phyloP scores from a whole-genome alignment of 2,888 invertebrate genomes.

The Panzeria rudis region DNA sequence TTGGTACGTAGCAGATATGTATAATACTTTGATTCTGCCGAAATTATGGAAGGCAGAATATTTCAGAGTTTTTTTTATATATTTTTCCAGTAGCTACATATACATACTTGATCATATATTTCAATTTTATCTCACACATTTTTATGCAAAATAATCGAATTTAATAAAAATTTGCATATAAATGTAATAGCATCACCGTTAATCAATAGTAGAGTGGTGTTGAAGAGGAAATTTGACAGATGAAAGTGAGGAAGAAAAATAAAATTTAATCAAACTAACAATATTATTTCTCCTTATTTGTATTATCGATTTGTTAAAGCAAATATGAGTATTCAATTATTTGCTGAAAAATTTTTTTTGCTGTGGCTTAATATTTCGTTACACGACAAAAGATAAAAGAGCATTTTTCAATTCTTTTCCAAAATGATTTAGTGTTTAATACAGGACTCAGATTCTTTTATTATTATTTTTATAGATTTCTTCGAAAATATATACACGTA shows the following conservation, averaged over 20 bases:
- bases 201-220: neutral
- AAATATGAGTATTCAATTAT: neutral
- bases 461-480: no score
- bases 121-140: slow-evolving; percentile 66
- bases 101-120: slow-evolving; percentile 43
- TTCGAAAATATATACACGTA: no score
- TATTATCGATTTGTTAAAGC: neutral
- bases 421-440: no score
- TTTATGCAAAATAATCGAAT: slow-evolving; percentile 65
- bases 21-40: no score
- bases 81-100: neutral
- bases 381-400: neutral
- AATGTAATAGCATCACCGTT: neutral
- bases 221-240: neutral
- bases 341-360: neutral
- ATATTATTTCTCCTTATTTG: slow-evolving; percentile 5
- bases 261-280: slow-evolving; percentile 23
- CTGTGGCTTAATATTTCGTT: neutral
- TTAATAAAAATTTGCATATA: slow-evolving; percentile 63
- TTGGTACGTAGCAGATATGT: no score
- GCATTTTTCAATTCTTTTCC: no score
- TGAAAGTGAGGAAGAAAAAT: neutral
- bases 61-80: no score
- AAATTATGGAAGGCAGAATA: no score
- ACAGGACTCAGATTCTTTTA: no score